phyloP scores from a whole-genome alignment of 1,140 invertebrate genomes.

The Calycopis cecrops region DNA sequence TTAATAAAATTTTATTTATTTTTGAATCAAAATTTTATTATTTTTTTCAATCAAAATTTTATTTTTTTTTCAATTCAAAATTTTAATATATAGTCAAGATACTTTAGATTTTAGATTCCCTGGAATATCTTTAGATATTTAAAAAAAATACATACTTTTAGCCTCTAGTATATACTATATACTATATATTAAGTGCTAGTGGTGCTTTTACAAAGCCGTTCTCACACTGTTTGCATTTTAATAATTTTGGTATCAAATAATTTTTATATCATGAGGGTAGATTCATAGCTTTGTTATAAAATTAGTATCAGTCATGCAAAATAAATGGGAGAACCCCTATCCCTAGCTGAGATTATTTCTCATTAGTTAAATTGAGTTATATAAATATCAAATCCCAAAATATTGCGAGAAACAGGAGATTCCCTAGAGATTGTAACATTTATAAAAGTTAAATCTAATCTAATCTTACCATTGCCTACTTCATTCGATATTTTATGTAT shows the following conservation, averaged over 20 bases:
- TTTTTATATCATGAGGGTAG: background rate
- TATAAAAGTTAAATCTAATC: slow-evolving; percentile 33
- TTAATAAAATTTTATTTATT: too few relatives aligned
- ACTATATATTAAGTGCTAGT: slow-evolving; percentile 8
- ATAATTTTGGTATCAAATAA: background rate
- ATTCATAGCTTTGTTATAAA: background rate
- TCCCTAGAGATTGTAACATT: slow-evolving; percentile 53
- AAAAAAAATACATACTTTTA: background rate
- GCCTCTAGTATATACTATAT: background rate
- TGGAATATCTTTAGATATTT: too few relatives aligned
- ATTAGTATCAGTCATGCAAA: too few relatives aligned
- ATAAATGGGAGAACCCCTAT: too few relatives aligned
- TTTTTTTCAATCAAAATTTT: too few relatives aligned
- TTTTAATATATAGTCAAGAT: too few relatives aligned
- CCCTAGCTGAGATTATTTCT: too few relatives aligned
- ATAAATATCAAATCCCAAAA: slow-evolving; percentile 11
- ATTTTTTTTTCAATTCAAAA: too few relatives aligned
- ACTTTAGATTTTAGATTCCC: too few relatives aligned
- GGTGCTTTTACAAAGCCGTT: background rate
- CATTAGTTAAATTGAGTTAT: slow-evolving; percentile 8
- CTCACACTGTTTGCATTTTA: background rate
- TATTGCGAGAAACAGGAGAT: slow-evolving; percentile 33
- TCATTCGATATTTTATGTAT: slow-evolving; percentile 41
- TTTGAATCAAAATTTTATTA: too few relatives aligned
- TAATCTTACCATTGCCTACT: slow-evolving; percentile 29